Evolutionary conservation across 2,888 invertebrate genomes (phyloP).

Genomic region (Arrhopalites spinosus): DNA sequence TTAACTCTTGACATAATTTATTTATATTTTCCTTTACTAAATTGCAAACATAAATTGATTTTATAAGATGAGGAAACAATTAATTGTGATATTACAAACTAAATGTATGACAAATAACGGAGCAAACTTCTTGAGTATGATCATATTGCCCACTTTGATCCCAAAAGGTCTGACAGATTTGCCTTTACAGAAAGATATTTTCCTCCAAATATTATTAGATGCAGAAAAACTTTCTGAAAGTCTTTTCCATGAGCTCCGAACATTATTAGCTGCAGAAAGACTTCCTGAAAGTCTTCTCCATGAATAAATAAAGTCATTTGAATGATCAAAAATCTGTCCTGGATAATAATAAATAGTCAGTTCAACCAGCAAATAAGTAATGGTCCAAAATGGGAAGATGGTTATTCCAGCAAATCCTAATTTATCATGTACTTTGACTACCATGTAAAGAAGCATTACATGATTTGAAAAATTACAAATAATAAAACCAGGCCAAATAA

Average conservation of each 20-base stretch:
- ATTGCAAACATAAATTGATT: no score
- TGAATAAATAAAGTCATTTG: background rate
- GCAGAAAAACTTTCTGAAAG: background rate
- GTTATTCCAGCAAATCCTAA: background rate
- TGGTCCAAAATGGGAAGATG: background rate
- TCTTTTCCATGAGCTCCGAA: background rate
- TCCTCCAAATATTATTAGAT: background rate
- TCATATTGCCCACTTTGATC: background rate
- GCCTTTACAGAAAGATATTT: background rate
- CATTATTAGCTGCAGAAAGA: background rate
- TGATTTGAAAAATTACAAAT: background rate
- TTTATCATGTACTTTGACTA: background rate
- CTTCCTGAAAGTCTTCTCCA: no score
- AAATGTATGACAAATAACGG: background rate
- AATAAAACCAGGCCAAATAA: background rate
- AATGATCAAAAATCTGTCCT: background rate
- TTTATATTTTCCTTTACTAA: no score
- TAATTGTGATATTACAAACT: background rate
- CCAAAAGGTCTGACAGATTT: background rate
- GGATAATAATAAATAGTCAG: background rate
- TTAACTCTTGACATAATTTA: no score
- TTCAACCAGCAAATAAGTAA: background rate
- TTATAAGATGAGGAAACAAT: background rate
- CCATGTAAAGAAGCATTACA: background rate
- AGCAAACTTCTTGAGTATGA: background rate